A percentile compares a stretch with the other conserved stretches of the same genome.
phyloP scores from a whole-genome alignment of 2,113 vertebrate species.

The Platysternon megacephalum region DNA sequence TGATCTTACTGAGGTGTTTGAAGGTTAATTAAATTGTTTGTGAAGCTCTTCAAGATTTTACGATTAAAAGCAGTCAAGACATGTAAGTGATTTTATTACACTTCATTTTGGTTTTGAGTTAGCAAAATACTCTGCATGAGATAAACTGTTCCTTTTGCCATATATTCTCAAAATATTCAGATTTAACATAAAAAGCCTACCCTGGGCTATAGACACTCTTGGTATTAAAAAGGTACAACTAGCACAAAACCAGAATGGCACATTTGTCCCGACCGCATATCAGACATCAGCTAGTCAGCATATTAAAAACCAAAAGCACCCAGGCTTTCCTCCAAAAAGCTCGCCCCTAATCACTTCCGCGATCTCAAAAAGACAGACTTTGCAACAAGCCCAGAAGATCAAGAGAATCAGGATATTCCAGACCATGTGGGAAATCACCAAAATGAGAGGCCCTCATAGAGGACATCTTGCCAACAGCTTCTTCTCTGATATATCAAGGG shows the following conservation, averaged over 20 bases:
- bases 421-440: background rate
- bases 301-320: background rate
- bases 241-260: background rate
- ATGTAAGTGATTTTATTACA: background rate
- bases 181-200: background rate
- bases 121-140: background rate
- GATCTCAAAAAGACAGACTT: background rate
- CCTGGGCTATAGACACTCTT: background rate
- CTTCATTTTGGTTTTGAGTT: background rate
- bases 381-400: background rate
- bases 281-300: background rate
- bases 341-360: background rate
- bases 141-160: background rate
- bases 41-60: background rate
- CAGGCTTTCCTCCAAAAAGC: background rate
- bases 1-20: background rate
- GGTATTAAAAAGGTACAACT: background rate
- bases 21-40: constrained; percentile 4
- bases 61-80: background rate
- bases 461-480: background rate
- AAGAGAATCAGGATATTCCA: background rate
- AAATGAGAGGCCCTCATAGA: background rate
- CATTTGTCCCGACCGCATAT: background rate
- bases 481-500: background rate
- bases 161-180: background rate